phyloP scores from a whole-genome alignment of 2,113 vertebrate genomes.

The Lycocorax pyrrhopterus region DNA sequence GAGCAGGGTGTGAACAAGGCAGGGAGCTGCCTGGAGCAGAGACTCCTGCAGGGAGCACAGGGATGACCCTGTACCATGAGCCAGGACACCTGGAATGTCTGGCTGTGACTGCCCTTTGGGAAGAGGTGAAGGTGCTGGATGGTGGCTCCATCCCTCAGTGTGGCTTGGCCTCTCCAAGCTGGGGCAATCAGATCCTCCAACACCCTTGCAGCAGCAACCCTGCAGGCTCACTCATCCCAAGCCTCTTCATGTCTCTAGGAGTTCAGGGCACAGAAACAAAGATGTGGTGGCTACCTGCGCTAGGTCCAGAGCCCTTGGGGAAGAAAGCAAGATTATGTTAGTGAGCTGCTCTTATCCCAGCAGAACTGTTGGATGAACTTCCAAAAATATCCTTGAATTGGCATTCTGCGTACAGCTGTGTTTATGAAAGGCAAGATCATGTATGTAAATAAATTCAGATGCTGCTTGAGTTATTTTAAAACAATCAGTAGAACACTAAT shows the following conservation, averaged over 20 bases:
- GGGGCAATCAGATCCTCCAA: background rate
- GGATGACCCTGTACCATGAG: accelerated
- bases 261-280: background rate
- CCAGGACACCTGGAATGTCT: background rate
- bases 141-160: background rate
- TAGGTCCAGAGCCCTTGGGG: background rate
- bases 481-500: conserved; percentile 82
- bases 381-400: conserved; percentile 78
- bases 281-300: background rate
- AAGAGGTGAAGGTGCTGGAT: background rate
- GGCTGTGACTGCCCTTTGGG: background rate
- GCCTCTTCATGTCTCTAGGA: background rate
- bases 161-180: background rate
- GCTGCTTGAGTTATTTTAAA: conserved; percentile 82
- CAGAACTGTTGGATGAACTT: conserved; percentile 76
- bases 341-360: conserved; percentile 60
- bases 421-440: conserved; percentile 81
- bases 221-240: background rate
- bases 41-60: background rate
- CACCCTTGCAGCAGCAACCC: background rate
- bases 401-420: conserved; percentile 80
- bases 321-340: background rate
- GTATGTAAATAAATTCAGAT: conserved; percentile 87
- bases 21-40: background rate
- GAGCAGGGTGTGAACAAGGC: background rate